Evolutionary conservation across 2,888 invertebrate species (phyloP).

Genomic region (Ormia ochracea): DNA sequence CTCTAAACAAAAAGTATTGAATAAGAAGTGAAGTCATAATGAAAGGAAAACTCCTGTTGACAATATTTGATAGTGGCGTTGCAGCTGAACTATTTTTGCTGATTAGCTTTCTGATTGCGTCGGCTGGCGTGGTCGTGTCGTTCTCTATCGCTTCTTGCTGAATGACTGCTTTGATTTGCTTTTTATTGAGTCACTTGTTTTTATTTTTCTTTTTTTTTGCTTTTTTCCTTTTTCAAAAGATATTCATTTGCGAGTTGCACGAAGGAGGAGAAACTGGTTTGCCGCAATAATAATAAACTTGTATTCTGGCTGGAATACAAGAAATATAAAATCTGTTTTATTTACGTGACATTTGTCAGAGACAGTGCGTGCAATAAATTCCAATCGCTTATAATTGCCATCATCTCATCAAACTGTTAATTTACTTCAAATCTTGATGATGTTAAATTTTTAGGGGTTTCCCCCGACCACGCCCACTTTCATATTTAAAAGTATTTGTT

Average conservation of each 20-base stretch:
- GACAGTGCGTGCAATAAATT: constrained; percentile 43
- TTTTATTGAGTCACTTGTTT: not conserved
- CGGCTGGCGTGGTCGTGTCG: not conserved
- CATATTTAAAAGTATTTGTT: too few relatives aligned
- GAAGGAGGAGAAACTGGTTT: not conserved
- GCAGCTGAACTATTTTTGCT: constrained; percentile 24
- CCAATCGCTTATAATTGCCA: constrained; percentile 15
- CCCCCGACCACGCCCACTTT: too few relatives aligned
- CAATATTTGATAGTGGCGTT: constrained; percentile 17
- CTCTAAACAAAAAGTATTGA: not conserved
- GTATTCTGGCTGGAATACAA: not conserved
- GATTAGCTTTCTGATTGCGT: constrained; percentile 27
- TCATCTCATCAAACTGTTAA: constrained; percentile 7
- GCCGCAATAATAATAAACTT: not conserved
- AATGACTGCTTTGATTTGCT: constrained; percentile 23
- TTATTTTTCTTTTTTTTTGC: constrained; percentile 20
- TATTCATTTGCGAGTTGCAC: not conserved
- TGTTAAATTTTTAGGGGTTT: too few relatives aligned
- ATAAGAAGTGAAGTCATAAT: not conserved
- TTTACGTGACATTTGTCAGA: constrained; percentile 34
- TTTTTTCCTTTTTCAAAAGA: not conserved
- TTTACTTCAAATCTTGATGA: not conserved
- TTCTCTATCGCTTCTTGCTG: too few relatives aligned
- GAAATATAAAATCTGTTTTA: not conserved
- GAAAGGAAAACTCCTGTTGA: constrained; percentile 10